phyloP scores from a whole-genome alignment of 2,797 vertebrate species.

The Propithecus deckenii region DNA sequence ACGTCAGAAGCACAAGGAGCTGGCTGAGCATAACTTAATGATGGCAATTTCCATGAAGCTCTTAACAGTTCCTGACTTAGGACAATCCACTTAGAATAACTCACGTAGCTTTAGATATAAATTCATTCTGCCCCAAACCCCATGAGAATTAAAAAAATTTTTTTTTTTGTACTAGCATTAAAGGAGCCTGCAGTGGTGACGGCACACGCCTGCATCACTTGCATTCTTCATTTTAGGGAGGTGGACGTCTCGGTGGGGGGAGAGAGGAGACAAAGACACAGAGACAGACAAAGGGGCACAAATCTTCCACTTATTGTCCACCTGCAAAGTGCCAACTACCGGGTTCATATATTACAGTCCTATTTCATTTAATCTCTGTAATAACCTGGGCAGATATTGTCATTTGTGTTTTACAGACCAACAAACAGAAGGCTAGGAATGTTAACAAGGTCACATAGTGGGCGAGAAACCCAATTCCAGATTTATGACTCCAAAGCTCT shows the following conservation, averaged over 20 bases:
- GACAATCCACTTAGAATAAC: neutral
- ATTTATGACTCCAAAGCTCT: neutral
- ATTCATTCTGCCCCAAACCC: neutral
- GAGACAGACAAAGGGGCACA: neutral
- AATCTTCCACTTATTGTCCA: neutral
- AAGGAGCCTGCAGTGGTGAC: neutral
- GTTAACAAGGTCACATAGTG: neutral
- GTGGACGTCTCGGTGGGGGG: too few species aligned
- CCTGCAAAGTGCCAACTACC: neutral
- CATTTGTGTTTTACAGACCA: neutral
- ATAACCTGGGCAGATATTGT: neutral
- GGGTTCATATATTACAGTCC: neutral
- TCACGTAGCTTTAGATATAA: neutral
- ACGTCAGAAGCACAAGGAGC: neutral
- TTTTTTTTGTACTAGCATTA: neutral
- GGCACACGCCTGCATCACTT: neutral
- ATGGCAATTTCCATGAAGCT: neutral
- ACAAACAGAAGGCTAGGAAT: neutral
- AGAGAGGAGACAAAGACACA: neutral
- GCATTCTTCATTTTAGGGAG: neutral
- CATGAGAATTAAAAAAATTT: neutral
- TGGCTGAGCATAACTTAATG: neutral
- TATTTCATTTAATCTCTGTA: neutral
- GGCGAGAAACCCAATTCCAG: neutral
- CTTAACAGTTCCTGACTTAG: neutral